Evolutionary conservation across 1,140 invertebrate genomes (phyloP).

Genomic region (Bombus ignitus): DNA sequence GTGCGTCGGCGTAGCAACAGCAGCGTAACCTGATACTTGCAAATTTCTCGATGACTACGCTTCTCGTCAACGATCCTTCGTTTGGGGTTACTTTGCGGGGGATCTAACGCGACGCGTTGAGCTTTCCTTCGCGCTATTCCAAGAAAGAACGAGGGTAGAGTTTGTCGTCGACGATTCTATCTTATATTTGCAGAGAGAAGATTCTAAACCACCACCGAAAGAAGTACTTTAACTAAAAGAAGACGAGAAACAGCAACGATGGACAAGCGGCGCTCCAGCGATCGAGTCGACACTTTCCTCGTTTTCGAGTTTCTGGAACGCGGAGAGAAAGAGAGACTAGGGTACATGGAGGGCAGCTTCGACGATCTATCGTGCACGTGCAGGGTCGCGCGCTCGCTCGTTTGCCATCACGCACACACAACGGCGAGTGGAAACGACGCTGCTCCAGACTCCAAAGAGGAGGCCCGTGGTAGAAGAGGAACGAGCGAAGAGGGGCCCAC

Average conservation of each 20-base stretch:
- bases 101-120: no score
- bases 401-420: background rate
- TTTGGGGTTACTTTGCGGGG: no score
- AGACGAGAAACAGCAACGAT: no score
- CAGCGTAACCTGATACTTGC: background rate
- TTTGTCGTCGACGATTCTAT: background rate
- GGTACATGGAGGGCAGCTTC: constrained; percentile 34
- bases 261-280: background rate
- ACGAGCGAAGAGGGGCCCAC: constrained; percentile 41
- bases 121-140: background rate
- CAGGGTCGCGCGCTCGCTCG: background rate
- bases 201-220: no score
- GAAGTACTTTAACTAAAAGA: no score
- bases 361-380: constrained; percentile 44
- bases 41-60: background rate
- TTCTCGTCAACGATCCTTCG: background rate
- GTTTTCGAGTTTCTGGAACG: constrained; percentile 52
- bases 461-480: constrained; percentile 21
- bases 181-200: no score
- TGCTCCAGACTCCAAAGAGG: background rate
- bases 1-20: constrained; percentile 1
- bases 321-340: background rate
- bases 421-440: constrained; percentile 8
- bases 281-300: constrained; percentile 58
- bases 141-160: background rate